phyloP scores from a whole-genome alignment of 1,140 invertebrate genomes.

The Achroia grisella region DNA sequence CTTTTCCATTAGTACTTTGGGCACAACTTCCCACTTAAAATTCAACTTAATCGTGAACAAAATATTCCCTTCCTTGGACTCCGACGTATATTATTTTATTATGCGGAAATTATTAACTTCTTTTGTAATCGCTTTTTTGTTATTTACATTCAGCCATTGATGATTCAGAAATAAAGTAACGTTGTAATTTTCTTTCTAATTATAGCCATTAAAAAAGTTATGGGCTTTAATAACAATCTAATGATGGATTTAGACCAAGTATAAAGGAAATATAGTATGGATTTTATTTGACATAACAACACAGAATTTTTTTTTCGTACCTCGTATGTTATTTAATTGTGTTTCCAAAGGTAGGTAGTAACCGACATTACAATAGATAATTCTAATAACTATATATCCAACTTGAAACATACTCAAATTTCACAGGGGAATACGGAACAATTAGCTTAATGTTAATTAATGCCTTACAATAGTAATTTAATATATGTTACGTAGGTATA shows the following conservation, averaged over 20 bases:
- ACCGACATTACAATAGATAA: neutral
- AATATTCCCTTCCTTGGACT: conserved; percentile 35
- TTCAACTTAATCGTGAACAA: conserved; percentile 42
- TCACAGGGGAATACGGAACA: neutral
- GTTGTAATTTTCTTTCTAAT: no score
- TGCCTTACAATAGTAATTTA: neutral
- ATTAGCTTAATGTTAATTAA: conserved; percentile 3
- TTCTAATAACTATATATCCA: no score
- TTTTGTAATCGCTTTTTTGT: conserved; percentile 1
- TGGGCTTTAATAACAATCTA: no score
- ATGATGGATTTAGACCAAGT: no score
- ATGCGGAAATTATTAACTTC: conserved; percentile 19
- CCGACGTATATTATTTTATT: conserved; percentile 20
- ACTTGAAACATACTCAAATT: neutral
- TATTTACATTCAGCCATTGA: neutral
- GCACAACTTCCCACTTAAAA: conserved; percentile 38
- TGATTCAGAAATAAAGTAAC: no score
- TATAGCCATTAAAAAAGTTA: no score
- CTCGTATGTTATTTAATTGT: neutral
- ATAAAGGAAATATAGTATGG: neutral
- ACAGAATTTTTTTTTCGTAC: no score
- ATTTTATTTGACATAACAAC: no score
- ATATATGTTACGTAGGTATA: neutral
- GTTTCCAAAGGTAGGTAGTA: neutral
- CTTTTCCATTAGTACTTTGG: conserved; percentile 46